A percentile compares a stretch with the other conserved stretches of the same genome.
Evolutionary conservation across 1,140 invertebrate genomes (phyloP).

Genomic region (Zaprionus inermis): DNA sequence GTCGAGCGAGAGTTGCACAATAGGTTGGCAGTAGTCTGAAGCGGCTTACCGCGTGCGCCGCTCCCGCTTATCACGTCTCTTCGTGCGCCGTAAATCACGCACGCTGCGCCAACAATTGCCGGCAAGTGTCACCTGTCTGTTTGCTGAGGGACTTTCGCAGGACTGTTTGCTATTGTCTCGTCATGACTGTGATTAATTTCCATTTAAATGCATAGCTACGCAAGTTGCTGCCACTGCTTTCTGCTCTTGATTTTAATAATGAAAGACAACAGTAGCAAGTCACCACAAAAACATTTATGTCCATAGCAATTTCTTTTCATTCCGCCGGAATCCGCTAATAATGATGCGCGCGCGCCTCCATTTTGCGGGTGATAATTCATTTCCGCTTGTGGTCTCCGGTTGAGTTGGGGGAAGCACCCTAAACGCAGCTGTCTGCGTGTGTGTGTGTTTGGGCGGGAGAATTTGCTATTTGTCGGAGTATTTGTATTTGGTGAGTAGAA

Average conservation of each 20-base stretch:
- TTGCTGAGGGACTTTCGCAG: constrained; percentile 24
- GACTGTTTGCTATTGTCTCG: neutral
- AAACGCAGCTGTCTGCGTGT: constrained; percentile 16
- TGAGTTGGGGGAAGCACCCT: constrained; percentile 7
- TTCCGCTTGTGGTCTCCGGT: constrained; percentile 50
- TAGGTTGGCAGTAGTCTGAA: constrained; percentile 25
- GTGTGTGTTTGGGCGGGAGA: neutral
- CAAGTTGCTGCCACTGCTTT: neutral
- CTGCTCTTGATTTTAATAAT: constrained; percentile 27
- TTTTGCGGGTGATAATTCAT: constrained; percentile 75
- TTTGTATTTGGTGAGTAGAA: constrained; percentile 12
- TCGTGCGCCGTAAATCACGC: constrained; percentile 70
- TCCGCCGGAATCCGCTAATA: constrained; percentile 41
- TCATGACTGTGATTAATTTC: constrained; percentile 26
- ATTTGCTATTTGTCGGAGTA: neutral
- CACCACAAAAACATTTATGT: constrained; percentile 19
- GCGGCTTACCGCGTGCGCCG: neutral
- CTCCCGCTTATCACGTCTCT: constrained; percentile 24
- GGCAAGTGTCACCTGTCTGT: constrained; percentile 19
- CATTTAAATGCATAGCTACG: constrained; percentile 25
- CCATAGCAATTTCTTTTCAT: constrained; percentile 65
- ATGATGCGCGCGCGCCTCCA: constrained; percentile 60
- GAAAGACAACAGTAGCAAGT: constrained; percentile 7
- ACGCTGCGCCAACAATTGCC: constrained; percentile 43
- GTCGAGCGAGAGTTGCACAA: neutral